Percentiles rank a stretch among this genome's conserved stretches.
Conservation (phyloP, 2,113 vertebrate species). For the Chaetodon auriga region DNA sequence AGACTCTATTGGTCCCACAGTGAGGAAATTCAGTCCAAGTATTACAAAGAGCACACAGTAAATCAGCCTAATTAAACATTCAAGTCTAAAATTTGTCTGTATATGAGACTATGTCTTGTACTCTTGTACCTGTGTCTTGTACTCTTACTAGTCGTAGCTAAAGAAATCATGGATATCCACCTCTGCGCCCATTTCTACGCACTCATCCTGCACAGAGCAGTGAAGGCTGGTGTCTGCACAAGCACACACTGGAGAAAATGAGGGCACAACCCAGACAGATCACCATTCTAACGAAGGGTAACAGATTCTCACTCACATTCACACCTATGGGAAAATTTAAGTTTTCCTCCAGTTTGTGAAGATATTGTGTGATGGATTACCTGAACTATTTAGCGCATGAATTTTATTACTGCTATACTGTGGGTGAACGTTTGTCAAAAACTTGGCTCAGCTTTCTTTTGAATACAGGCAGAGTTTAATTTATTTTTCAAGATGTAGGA, state of each 20-base stretch:
- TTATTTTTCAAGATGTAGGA: neutral
- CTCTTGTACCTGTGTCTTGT: neutral
- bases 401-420: no score
- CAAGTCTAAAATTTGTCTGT: no score
- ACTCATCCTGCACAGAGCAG: neutral
- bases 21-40: no score
- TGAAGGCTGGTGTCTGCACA: neutral
- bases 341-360: neutral
- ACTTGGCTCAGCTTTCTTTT: slow-evolving; percentile 1
- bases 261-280: neutral
- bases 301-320: no score
- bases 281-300: neutral
- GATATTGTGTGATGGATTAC: neutral
- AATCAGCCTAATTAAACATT: no score
- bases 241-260: neutral
- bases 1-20: no score
- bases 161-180: neutral
- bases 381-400: neutral
- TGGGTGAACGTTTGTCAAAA: neutral
- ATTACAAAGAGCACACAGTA: no score
- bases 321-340: neutral
- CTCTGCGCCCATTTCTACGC: neutral
- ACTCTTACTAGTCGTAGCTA: neutral
- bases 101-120: no score
- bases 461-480: neutral